Evolutionary conservation across 2,888 invertebrate species (phyloP).

Genomic region (Tetropium fuscum): DNA sequence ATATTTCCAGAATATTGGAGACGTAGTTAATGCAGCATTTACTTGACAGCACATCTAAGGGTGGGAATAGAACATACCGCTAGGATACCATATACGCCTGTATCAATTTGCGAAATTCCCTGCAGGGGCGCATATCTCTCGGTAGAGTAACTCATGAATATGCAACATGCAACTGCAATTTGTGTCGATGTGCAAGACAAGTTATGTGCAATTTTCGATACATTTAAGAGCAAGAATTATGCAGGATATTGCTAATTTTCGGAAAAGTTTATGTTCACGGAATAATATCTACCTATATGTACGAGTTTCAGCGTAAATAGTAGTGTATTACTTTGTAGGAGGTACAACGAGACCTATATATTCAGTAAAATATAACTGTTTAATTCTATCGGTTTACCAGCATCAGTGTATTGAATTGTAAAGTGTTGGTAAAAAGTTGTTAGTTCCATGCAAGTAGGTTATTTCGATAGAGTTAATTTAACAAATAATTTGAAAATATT

Average conservation of each 20-base stretch:
- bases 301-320: no score
- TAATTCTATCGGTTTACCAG: no score
- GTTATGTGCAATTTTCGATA: constrained; percentile 23
- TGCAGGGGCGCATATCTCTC: constrained; percentile 20
- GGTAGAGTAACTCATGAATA: constrained; percentile 21
- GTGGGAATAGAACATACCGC: not conserved
- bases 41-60: constrained; percentile 8
- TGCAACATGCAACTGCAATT: constrained; percentile 24
- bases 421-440: no score
- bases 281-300: constrained; percentile 16
- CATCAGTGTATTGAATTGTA: no score
- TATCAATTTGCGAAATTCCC: constrained; percentile 20
- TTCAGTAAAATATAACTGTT: no score
- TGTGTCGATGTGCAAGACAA: constrained; percentile 25
- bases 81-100: constrained; percentile 11
- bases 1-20: not conserved
- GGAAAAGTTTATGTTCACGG: not conserved
- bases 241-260: constrained; percentile 14
- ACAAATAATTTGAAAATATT: no score
- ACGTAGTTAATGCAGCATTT: constrained; percentile 8
- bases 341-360: no score
- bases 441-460: no score
- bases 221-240: constrained; percentile 12
- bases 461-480: no score
- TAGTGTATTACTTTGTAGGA: no score